phyloP scores from a whole-genome alignment of 2,113 vertebrate species.

The Corythornis cristatus region DNA sequence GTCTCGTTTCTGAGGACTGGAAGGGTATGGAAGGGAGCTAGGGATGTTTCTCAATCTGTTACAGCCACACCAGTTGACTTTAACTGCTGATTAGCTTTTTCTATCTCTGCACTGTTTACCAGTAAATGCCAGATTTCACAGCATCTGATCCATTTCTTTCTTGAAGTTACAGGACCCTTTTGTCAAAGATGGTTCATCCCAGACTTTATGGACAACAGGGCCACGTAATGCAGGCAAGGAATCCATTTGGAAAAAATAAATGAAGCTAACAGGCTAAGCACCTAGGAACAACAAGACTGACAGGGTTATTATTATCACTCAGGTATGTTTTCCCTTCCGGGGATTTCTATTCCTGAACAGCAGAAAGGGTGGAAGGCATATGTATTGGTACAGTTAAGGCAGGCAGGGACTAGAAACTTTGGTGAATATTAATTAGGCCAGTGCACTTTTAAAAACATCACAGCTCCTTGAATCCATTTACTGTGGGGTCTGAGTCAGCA shows the following conservation, averaged over 20 bases:
- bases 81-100: background rate
- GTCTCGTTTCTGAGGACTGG: background rate
- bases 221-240: background rate
- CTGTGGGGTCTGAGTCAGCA: background rate
- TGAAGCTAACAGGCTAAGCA: background rate
- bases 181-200: background rate
- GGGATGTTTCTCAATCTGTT: background rate
- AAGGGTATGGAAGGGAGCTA: background rate
- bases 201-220: background rate
- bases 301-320: background rate
- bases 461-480: background rate
- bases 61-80: background rate
- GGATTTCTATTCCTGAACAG: background rate
- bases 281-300: background rate
- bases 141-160: background rate
- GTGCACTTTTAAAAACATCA: background rate
- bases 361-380: background rate
- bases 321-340: background rate
- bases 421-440: background rate
- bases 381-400: background rate
- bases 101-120: background rate
- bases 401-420: background rate
- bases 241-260: background rate
- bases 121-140: background rate
- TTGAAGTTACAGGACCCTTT: background rate